Base-by-base conservation (phyloP, 2,888 invertebrate genomes). In the Caenorhabditis zanzibari region DNA sequence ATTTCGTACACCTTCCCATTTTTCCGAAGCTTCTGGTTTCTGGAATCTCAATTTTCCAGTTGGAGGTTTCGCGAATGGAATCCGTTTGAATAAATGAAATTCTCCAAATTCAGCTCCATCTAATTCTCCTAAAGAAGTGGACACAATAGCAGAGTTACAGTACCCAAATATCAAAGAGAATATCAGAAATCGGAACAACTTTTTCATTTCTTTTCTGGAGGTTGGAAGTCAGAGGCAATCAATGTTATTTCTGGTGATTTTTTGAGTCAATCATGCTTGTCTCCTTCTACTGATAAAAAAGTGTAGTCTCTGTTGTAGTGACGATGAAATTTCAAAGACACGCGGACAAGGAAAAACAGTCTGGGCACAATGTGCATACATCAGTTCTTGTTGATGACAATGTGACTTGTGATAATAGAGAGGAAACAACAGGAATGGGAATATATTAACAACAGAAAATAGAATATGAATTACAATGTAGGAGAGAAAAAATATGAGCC, bases 11-110 rank as follows among this genome's bases (percentile, higher is more conserved):
- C 85, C 86, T 1, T 82, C 35, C 90, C 90, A 90, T 47, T 77
- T 85, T 35, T 66, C 77, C 3, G 85, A 49, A 12, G 41, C 49
- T 32, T 81, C 52, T 38, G 89, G 87, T n/a, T 73, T 73, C 19
- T 81, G 84, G 44, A 87, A 90, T 19, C 90, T 85, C 19, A 88
- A 68, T 14, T 87, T 68, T 12, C 89, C 90, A 16, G 89, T 10
- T 9, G 90, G 90, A 2, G 88, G 87, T 28, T 82, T 85, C 0
- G 90, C 86, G 59, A 88, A 88, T 14, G 90, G 90, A 61, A 90
- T 81, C 1, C 64, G 72, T 38, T 81, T 59, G 54, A 81, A 84
- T 9, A 68, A 38, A 22, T 69, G 68, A 35, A 68, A 75, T 14
- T 63, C 59, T 58, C 66, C 73, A 2, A 32, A 16, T 59, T 75